Percentiles rank a stretch among this genome's conserved stretches.
Evolutionary conservation across 2,797 vertebrate species (phyloP).

Genomic region (Syngnathus acus): DNA sequence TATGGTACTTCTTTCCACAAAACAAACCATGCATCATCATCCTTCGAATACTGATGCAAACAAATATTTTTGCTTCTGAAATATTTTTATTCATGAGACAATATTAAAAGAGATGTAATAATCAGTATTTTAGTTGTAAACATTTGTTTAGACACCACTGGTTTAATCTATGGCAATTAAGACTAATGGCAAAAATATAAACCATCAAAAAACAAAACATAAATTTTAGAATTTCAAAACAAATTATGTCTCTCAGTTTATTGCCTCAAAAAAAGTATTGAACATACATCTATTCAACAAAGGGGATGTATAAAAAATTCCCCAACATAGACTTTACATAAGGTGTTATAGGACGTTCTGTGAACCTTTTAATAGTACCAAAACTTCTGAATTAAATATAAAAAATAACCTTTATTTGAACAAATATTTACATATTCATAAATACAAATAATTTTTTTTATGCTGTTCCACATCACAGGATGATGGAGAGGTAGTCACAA

Average conservation of each 20-base stretch:
- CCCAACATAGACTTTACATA: background rate
- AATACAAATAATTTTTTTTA: background rate
- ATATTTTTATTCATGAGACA: no score
- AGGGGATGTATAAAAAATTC: background rate
- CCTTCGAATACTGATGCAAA: no score
- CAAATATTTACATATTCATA: background rate
- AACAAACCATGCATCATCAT: background rate
- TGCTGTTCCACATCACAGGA: constrained; percentile 39
- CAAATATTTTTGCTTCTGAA: no score
- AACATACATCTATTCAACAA: background rate
- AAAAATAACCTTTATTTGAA: constrained; percentile 1
- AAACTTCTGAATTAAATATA: background rate
- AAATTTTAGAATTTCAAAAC: no score
- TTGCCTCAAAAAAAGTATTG: no score
- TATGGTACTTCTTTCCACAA: background rate
- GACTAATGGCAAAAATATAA: no score
- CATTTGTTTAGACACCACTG: no score
- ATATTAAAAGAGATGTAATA: no score
- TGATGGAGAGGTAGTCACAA: constrained; percentile 67
- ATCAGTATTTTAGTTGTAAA: no score
- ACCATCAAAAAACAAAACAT: no score
- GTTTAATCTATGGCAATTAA: no score
- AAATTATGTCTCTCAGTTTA: no score
- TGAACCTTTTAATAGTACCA: background rate
- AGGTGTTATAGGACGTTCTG: background rate